Percentiles rank a stretch among this genome's conserved stretches.
These are phyloP conservation scores for Trachelus stipa DNA, from an alignment of 2,888 invertebrate genomes.

Conservation along the genomic window DNA sequence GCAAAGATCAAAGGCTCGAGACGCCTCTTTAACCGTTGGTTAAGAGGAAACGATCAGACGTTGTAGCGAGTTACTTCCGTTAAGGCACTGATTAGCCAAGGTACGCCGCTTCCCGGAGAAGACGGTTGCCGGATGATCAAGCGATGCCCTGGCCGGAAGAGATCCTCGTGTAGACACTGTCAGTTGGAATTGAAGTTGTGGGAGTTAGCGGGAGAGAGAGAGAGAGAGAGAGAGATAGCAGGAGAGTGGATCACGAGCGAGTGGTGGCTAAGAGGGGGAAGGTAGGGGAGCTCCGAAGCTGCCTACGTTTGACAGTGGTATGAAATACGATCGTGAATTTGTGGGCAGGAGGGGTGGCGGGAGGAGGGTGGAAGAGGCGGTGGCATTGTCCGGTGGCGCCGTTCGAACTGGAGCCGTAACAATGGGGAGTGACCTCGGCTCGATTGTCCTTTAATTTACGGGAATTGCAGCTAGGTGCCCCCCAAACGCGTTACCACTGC, in stretches of 20 bases:
- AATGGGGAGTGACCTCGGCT: constrained; percentile 55
- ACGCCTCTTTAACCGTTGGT: background rate
- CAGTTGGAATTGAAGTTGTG: background rate
- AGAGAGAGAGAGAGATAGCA: background rate
- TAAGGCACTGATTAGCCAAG: background rate
- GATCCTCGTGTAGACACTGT: background rate
- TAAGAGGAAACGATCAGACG: background rate
- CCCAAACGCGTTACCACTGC: constrained; percentile 21
- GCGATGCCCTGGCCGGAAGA: too few species aligned
- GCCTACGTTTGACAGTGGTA: constrained; percentile 51
- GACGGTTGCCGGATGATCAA: background rate
- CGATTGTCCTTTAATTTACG: constrained; percentile 63
- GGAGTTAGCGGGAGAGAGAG: background rate
- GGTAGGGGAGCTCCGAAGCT: background rate
- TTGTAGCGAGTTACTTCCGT: background rate
- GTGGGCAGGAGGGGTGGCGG: background rate
- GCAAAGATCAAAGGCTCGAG: constrained; percentile 41
- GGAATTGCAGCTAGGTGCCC: constrained; percentile 45
- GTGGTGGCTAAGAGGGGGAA: background rate
- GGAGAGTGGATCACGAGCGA: background rate
- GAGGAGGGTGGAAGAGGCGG: background rate
- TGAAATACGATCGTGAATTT: constrained; percentile 55
- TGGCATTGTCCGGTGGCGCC: constrained; percentile 49
- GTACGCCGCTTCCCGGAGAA: too few species aligned
- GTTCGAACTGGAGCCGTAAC: constrained; percentile 50